Evolutionary conservation across 1,140 invertebrate genomes (phyloP).

Genomic region (Pachyrhynchus sulphureomaculatus): DNA sequence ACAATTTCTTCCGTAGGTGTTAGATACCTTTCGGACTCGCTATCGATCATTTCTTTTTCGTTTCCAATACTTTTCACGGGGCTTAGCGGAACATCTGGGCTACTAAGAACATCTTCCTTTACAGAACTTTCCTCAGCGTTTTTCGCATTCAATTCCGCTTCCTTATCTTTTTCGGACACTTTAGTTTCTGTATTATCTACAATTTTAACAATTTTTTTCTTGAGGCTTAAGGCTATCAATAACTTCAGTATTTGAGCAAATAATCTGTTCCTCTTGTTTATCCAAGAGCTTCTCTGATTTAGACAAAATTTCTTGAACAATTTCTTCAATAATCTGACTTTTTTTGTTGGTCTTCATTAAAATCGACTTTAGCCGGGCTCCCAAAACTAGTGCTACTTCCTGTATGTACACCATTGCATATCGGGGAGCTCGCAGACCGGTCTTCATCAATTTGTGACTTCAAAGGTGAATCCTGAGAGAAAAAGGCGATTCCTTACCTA

Average conservation of each 20-base stretch:
- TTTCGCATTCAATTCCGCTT: slow-evolving; percentile 20
- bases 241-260: slow-evolving; percentile 7
- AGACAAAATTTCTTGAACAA: slow-evolving; percentile 60
- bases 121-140: not conserved
- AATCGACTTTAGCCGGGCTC: slow-evolving; percentile 41
- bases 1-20: slow-evolving; percentile 48
- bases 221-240: not conserved
- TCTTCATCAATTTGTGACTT: slow-evolving; percentile 42
- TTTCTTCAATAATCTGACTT: slow-evolving; percentile 58
- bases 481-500: slow-evolving; percentile 51
- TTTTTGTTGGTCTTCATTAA: slow-evolving; percentile 56
- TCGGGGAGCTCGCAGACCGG: slow-evolving; percentile 31
- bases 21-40: slow-evolving; percentile 45
- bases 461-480: slow-evolving; percentile 46
- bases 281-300: slow-evolving; percentile 60
- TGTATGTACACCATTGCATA: slow-evolving; percentile 49
- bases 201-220: not conserved
- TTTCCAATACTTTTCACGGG: slow-evolving; percentile 20
- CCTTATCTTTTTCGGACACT: slow-evolving; percentile 38
- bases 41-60: slow-evolving; percentile 40
- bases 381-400: slow-evolving; percentile 46
- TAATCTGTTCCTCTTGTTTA: slow-evolving; percentile 31
- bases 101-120: not conserved
- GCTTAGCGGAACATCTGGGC: slow-evolving; percentile 1
- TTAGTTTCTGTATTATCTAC: slow-evolving; percentile 4